Conservation (phyloP, 1,140 invertebrate species). For the Aphidius gifuensis region DNA sequence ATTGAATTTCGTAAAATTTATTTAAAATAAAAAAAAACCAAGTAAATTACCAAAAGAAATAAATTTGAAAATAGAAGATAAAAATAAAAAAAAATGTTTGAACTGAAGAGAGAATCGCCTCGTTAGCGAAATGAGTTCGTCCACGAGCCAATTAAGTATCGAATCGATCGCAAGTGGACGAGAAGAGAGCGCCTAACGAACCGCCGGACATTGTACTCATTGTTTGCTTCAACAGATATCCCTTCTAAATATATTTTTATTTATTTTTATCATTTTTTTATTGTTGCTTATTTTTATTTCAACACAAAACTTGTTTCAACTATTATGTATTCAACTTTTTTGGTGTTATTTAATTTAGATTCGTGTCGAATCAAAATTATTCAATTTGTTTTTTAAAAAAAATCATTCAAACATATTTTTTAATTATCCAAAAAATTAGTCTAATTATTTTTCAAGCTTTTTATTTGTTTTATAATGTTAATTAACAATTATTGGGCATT, state of each 20-base stretch:
- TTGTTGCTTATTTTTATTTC: conserved; percentile 19
- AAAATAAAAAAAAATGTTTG: conserved; percentile 18
- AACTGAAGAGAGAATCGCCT: conserved; percentile 26
- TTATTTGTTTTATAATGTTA: no score
- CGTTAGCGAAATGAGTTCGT: conserved; percentile 33
- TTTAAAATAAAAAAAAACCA: no score
- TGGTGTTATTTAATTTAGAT: no score
- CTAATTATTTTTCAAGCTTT: neutral
- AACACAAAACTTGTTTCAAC: no score
- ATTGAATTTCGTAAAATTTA: no score
- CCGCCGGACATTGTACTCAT: conserved; percentile 31
- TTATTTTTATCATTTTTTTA: conserved; percentile 24
- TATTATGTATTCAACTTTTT: no score
- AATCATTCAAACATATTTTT: neutral
- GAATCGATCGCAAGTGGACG: conserved; percentile 28
- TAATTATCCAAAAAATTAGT: neutral
- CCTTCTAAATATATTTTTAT: conserved; percentile 11
- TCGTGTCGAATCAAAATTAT: no score
- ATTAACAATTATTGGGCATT: no score
- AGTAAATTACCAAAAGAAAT: conserved; percentile 1
- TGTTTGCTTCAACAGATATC: conserved; percentile 28
- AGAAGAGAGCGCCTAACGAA: conserved; percentile 29
- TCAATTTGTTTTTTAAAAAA: no score
- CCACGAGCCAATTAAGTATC: conserved; percentile 32
- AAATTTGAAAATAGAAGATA: neutral